These are phyloP conservation scores for Labeo rohita DNA, from an alignment of 2,113 vertebrate species.

Conservation along the genomic window DNA sequence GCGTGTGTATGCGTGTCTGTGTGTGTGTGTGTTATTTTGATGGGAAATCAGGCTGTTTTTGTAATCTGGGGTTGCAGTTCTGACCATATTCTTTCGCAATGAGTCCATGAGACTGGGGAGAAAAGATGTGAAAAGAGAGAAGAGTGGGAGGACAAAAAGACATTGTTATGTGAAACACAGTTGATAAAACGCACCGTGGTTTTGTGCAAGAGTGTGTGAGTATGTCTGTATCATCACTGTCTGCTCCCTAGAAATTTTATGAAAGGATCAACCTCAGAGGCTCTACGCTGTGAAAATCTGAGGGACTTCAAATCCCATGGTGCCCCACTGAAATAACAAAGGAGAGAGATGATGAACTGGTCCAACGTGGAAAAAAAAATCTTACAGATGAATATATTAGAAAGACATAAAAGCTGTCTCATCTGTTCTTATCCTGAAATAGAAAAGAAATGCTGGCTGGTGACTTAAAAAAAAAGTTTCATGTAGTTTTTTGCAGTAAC, in stretches of 20 bases:
- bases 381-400: background rate
- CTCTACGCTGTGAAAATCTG: background rate
- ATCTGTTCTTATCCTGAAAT: background rate
- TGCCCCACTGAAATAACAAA: background rate
- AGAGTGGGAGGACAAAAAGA: constrained; percentile 18
- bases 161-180: constrained; percentile 6
- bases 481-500: background rate
- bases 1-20: background rate
- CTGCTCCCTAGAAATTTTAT: background rate
- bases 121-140: background rate
- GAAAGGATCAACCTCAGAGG: constrained; percentile 18
- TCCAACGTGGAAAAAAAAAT: background rate
- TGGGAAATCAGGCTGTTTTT: constrained; percentile 19
- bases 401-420: background rate
- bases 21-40: constrained; percentile 6
- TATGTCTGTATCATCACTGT: background rate
- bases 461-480: background rate
- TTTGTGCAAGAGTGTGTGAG: background rate
- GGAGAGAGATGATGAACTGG: background rate
- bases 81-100: background rate
- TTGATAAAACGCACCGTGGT: background rate
- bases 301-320: constrained; percentile 12
- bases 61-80: background rate
- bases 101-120: background rate
- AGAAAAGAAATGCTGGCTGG: background rate